Evolutionary conservation across 2,113 vertebrate genomes (phyloP), one percentile per base, ranked within the genome.

Genomic region (Chauna torquata): DNA sequence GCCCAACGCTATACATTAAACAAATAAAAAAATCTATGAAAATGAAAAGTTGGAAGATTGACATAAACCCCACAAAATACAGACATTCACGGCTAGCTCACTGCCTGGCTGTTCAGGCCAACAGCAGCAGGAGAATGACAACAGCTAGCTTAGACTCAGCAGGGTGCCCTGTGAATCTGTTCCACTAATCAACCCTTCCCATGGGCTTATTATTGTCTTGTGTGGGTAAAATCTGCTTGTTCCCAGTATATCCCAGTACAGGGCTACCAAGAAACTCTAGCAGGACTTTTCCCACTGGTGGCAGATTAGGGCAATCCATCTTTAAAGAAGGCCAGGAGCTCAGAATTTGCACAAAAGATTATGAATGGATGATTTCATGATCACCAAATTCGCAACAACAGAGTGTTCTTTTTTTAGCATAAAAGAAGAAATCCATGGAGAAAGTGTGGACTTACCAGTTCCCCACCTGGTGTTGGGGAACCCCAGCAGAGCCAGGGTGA

Each of bases 31-130:
- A 54, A 75, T 32, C 59, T 85, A 75, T 77, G 72, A 28, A 94
- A 94, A 94, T 79, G 81, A 92, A 82, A 95, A 94, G 76, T 55
- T 79, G 16, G 61, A 68, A 88, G 80, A 76, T 83, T 94, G 95
- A 78, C 55, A 92, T 90, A 96, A 97, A 90, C 52, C 81, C 82
- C 57, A 52, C 23, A 44, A 65, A 72, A 62, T 30, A 50, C 0
- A 0, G 94, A 95, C 85, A 93, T 65, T 77, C 2, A 0, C 3
- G 55, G 86, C 59, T 74, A 40, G 44, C 47, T 85, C 50, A 23
- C 47, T 88, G 44, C n/a, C 68, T 65, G 90, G 89, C 49, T 91
- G 44, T 83, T 96, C 42, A 61, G 79, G 64, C 81, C 50, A 24
- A 59, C 47, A 84, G 82, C 61, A 54, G n/a, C 55, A 92, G 62